Conservation (phyloP, 2,113 vertebrate species). For the Campylomormyrus tamandua region DNA sequence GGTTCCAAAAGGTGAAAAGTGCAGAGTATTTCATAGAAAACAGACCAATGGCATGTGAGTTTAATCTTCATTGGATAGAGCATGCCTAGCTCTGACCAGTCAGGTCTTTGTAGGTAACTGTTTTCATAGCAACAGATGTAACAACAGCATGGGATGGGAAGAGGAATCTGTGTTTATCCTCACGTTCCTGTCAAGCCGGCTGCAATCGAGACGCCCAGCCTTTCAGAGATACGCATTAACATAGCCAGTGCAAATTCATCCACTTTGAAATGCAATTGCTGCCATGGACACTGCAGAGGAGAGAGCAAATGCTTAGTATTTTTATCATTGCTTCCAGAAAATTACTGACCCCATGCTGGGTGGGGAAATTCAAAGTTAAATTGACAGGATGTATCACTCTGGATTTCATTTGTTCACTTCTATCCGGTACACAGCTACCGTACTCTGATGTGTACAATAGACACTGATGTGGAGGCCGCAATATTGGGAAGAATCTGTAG, state of each 20-base stretch:
- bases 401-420: background rate
- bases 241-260: too few relatives aligned
- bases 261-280: background rate
- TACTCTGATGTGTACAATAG: background rate
- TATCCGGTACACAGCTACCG: background rate
- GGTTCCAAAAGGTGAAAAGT: background rate
- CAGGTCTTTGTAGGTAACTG: background rate
- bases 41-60: background rate
- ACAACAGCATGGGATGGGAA: background rate
- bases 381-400: background rate
- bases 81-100: background rate
- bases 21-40: background rate
- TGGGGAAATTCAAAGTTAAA: background rate
- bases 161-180: background rate
- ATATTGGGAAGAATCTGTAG: background rate
- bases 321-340: background rate
- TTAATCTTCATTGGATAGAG: background rate
- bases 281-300: background rate
- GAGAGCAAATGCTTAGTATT: background rate
- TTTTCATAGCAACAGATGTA: conserved; percentile 10
- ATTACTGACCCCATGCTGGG: background rate
- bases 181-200: background rate
- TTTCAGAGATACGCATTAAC: background rate
- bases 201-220: background rate
- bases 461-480: background rate